These are phyloP conservation scores for Eriosoma lanigerum DNA, from an alignment of 1,140 invertebrate genomes.

Conservation along the genomic window DNA sequence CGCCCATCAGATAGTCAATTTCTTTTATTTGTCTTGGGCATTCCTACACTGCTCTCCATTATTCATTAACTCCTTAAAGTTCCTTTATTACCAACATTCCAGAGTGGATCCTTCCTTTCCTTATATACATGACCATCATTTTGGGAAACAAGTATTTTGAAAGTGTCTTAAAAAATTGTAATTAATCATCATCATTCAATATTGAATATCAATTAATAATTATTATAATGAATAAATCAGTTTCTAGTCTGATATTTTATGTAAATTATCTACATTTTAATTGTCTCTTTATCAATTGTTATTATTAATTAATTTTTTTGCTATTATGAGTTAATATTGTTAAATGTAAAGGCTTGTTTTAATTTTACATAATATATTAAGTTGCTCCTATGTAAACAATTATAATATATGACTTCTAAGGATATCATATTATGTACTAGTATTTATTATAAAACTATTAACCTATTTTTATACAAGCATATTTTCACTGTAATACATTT, in stretches of 20 bases:
- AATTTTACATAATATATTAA: slow-evolving; percentile 34
- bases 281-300: slow-evolving; percentile 27
- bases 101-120: slow-evolving; percentile 51
- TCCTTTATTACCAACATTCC: slow-evolving; percentile 51
- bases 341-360: slow-evolving; percentile 37
- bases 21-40: slow-evolving; percentile 16
- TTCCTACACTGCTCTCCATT: slow-evolving; percentile 30
- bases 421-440: slow-evolving; percentile 5
- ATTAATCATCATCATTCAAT: slow-evolving; percentile 29
- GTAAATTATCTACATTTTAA: slow-evolving; percentile 18
- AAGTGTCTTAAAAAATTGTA: slow-evolving; percentile 18
- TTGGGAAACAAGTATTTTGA: slow-evolving; percentile 50
- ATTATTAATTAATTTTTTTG: slow-evolving; percentile 39
- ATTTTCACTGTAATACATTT: too few species aligned
- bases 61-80: slow-evolving; percentile 46
- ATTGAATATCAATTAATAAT: slow-evolving; percentile 40
- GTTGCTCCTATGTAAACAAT: slow-evolving; percentile 40
- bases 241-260: slow-evolving; percentile 40
- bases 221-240: slow-evolving; percentile 25
- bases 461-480: not conserved
- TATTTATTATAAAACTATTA: slow-evolving; percentile 24
- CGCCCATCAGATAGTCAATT: slow-evolving; percentile 21
- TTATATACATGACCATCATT: slow-evolving; percentile 41
- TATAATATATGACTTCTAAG: slow-evolving; percentile 14
- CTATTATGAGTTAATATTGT: slow-evolving; percentile 45